Evolutionary conservation across 1,140 invertebrate genomes (phyloP).

Genomic region (Piezodorus guildinii): DNA sequence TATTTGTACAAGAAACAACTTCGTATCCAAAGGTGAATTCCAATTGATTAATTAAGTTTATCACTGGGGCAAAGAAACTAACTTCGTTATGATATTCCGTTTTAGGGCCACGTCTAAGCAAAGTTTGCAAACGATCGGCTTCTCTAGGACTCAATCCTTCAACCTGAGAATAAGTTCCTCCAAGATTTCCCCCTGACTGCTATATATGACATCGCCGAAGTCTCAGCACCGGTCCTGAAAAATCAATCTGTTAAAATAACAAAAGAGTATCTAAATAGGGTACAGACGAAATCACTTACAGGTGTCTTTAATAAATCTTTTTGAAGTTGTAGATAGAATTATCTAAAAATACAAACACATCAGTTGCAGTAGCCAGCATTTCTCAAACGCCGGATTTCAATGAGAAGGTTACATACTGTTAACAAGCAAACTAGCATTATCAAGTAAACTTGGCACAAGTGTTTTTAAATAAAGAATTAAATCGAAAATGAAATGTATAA

Average conservation of each 20-base stretch:
- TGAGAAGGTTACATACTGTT: too few relatives aligned
- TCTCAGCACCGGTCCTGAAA: not conserved
- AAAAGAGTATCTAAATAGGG: too few relatives aligned
- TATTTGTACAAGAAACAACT: constrained; percentile 26
- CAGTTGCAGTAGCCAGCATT: too few relatives aligned
- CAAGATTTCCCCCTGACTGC: constrained; percentile 28
- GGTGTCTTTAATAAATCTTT: too few relatives aligned
- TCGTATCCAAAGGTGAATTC: constrained; percentile 28
- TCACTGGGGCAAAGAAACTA: constrained; percentile 27
- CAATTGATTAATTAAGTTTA: constrained; percentile 29
- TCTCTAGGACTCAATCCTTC: constrained; percentile 27
- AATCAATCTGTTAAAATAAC: not conserved
- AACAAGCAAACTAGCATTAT: too few relatives aligned
- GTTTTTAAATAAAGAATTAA: too few relatives aligned
- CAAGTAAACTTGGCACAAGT: too few relatives aligned
- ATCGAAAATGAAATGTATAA: too few relatives aligned
- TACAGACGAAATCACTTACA: too few relatives aligned
- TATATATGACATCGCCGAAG: constrained; percentile 27
- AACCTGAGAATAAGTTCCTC: constrained; percentile 28
- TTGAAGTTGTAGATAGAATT: too few relatives aligned
- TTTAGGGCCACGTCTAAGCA: constrained; percentile 24
- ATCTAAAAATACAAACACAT: too few relatives aligned
- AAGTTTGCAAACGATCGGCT: constrained; percentile 17
- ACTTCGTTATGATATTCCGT: constrained; percentile 28
- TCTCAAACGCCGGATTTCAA: too few relatives aligned